Evolutionary conservation across 2,888 invertebrate genomes (phyloP), one percentile per base, ranked within the genome.

Genomic region (Celastrina argiolus): DNA sequence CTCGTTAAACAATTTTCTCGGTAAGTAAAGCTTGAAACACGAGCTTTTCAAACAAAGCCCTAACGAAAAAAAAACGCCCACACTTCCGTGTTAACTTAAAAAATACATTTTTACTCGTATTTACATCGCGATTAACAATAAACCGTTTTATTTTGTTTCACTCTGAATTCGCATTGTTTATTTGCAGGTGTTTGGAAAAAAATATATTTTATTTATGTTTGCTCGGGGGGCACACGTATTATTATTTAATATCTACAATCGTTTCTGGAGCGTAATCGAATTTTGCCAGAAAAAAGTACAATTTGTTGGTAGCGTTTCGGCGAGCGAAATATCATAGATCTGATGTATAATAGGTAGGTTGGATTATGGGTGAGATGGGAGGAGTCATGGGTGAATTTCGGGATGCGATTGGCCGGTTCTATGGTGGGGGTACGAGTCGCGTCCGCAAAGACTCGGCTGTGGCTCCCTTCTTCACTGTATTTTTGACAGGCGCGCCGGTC

Each of bases 281-380:
- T 80, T 80, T 82, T 85, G 80, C 74, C 68, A 75, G 66, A 76
- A 83, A 83, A 85, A 84, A 84, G 81, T 76, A 82, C 80, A 83
- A 82, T 84, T 85, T 82, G 78, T 79, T 76, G 78, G 75, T 74
- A 67, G 77, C 75, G 79, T 79, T 83, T 82, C 82, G 82, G 79
- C 74, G 75, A 78, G 79, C 78, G 76, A 82, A 85, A 85, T 86
- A 85, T 85, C 78, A 82, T 83, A 80, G 78, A 79, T 79, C 79
- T 78, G 80, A 77, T 81, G 82, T 86, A 81, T 83, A 82, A 84
- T 87, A 82, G 82, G 83, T 87, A 86, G 85, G 83, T 84, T 78
- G 84, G 82, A 80, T 80, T 76, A 74, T 70, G 74, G 76, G 76
- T 76, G 73, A 70, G 70, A 68, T 73, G 77, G 86, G 87, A 85